Percentiles rank a stretch among this genome's conserved stretches.
Conservation (phyloP, 2,797 vertebrate genomes). For the Echiichthys vipera region DNA sequence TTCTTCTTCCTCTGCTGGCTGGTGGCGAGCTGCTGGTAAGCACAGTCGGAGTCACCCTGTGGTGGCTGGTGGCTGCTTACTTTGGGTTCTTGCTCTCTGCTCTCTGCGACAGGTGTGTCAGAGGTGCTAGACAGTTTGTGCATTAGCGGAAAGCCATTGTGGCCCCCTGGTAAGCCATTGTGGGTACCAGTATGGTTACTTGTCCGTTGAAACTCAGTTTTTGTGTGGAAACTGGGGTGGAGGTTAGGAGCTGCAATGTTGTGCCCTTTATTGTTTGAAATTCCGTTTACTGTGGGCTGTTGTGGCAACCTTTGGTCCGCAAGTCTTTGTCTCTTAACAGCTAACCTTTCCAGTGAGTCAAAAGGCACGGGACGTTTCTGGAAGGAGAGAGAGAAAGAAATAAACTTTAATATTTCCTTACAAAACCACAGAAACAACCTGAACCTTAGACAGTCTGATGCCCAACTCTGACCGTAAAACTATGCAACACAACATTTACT, state of each 20-base stretch:
- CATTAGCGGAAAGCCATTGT: slow-evolving; percentile 51
- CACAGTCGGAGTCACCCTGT: slow-evolving; percentile 49
- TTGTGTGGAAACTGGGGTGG: slow-evolving; percentile 70
- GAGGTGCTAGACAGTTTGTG: slow-evolving; percentile 65
- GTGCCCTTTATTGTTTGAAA: slow-evolving; percentile 56
- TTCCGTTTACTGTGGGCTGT: slow-evolving; percentile 67
- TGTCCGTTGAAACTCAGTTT: slow-evolving; percentile 76
- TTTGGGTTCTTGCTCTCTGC: slow-evolving; percentile 53
- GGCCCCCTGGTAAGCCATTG: slow-evolving; percentile 53
- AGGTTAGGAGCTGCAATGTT: slow-evolving; percentile 37
- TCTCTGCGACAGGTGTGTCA: slow-evolving; percentile 56
- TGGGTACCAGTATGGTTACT: slow-evolving; percentile 51
- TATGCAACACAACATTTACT: background rate
- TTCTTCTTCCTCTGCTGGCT: slow-evolving; percentile 85
- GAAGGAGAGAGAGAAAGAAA: background rate
- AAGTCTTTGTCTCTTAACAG: slow-evolving; percentile 80
- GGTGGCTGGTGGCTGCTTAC: slow-evolving; percentile 46
- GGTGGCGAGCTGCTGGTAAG: slow-evolving; percentile 65
- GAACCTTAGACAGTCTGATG: background rate
- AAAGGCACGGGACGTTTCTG: slow-evolving; percentile 86
- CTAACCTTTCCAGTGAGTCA: slow-evolving; percentile 73
- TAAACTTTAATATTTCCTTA: background rate
- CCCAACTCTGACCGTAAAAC: background rate
- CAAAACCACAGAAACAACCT: background rate
- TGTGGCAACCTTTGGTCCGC: slow-evolving; percentile 71